Evolutionary conservation across 2,797 vertebrate genomes (phyloP), one percentile per base, ranked within the genome.

Genomic region (Sylvilagus floridanus): DNA sequence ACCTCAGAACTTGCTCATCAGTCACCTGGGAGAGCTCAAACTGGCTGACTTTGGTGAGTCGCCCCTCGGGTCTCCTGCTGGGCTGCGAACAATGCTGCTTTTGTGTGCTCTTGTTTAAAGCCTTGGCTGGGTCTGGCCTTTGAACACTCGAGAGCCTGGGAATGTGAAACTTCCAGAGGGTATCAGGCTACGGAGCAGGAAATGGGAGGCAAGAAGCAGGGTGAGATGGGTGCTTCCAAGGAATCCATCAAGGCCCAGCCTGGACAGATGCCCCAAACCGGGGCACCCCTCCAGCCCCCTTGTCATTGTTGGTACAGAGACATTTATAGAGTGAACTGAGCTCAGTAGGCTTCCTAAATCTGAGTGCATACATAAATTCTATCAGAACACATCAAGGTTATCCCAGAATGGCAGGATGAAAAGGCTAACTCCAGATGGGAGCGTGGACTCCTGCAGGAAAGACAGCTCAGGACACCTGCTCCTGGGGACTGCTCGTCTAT

Each of bases 1-100:
- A 98, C 99, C 99, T 57, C 99, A 99, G 97, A 99, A 99, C 97
- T 98, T 99, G 97, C 99, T 99, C 97, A 98, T 99, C 98, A 99
- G 99, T 98, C 99, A 99, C 98, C 98, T 99, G 35, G 99, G 99
- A 96, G 99, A 99, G 93, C 99, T 99, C 96, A 99, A 99, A 97
- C 98, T 99, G 96, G 99, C 99, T 0, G 99, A 99, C 98, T 99
- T 99, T 24, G 99, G 99, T 99, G 96, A 98, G 98, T 95, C 52
- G 69, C 93, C 83, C 12, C 92, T 92, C 0, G 4, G 77, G 73
- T 91, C 90, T 94, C 79, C 30, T 95, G 90, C 88, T 82, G 68
- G 76, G 60, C 73, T 75, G 24, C 30, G 88, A 96, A 97, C 69
- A 98, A 52, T 37, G 28, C 90, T 63, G 72, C 78, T 97, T 97